phyloP scores from a whole-genome alignment of 2,888 invertebrate species.

The Drosophila planitibia region DNA sequence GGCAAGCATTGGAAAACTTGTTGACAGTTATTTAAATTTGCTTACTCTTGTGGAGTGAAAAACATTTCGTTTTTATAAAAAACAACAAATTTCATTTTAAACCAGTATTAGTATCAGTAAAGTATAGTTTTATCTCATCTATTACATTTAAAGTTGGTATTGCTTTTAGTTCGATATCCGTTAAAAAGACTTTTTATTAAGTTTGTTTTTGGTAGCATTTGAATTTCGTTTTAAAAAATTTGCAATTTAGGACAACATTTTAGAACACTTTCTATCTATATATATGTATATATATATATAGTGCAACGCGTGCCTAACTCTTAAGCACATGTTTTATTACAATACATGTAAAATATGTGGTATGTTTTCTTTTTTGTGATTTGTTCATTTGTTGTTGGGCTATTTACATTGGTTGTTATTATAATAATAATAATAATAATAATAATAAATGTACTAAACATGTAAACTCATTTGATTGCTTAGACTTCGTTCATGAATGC shows the following conservation, averaged over 20 bases:
- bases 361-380: conserved; percentile 1
- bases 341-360: conserved; percentile 3
- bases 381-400: conserved; percentile 19
- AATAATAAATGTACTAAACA: conserved; percentile 23
- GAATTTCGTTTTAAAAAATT: conserved; percentile 34
- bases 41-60: conserved; percentile 3
- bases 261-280: conserved; percentile 1
- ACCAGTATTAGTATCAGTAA: not conserved
- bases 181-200: conserved; percentile 49
- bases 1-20: conserved; percentile 48
- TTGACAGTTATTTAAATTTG: conserved; percentile 48
- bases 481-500: conserved; percentile 48
- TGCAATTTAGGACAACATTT: conserved; percentile 8
- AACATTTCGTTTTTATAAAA: conserved; percentile 5
- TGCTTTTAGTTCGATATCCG: conserved; percentile 25
- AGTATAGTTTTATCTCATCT: not conserved
- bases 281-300: not conserved
- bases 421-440: conserved; percentile 8
- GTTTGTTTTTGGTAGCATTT: conserved; percentile 43
- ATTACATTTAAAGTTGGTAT: not conserved
- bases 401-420: conserved; percentile 49
- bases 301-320: conserved; percentile 1
- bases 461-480: conserved; percentile 7
- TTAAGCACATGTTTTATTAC: conserved; percentile 10
- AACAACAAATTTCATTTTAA: not conserved